A percentile compares a stretch with the other conserved stretches of the same genome.
These are phyloP conservation scores for Coenonympha glycerion DNA, from an alignment of 2,888 invertebrate genomes.

Conservation along the genomic window DNA sequence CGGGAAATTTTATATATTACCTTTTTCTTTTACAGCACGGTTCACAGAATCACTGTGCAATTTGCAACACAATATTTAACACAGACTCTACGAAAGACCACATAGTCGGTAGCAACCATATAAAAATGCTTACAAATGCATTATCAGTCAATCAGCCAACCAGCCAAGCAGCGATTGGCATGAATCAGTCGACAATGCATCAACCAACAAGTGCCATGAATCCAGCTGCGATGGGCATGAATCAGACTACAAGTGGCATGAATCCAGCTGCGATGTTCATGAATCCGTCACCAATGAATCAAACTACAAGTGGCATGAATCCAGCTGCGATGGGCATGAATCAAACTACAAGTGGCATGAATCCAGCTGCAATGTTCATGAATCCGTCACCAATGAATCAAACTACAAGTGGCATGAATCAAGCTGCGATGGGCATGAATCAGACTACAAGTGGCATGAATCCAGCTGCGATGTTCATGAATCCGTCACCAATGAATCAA, in stretches of 20 bases:
- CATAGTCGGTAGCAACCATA: slow-evolving; percentile 1
- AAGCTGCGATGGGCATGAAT: background rate
- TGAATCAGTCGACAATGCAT: background rate
- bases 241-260: background rate
- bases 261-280: background rate
- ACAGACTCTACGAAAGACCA: background rate
- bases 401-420: background rate
- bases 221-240: background rate
- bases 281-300: background rate
- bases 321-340: background rate
- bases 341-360: background rate
- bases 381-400: no score
- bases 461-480: background rate
- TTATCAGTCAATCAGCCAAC: background rate
- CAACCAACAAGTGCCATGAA: background rate
- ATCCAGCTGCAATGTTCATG: background rate
- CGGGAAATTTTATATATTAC: no score
- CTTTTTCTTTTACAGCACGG: background rate
- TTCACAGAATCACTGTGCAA: slow-evolving; percentile 14
- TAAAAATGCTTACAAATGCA: slow-evolving; percentile 3
- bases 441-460: background rate
- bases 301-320: background rate
- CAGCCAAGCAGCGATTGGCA: background rate
- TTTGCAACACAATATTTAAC: slow-evolving; percentile 16
- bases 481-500: no score